Conservation (phyloP, 2,888 invertebrate genomes). For the Panopea generosa region DNA sequence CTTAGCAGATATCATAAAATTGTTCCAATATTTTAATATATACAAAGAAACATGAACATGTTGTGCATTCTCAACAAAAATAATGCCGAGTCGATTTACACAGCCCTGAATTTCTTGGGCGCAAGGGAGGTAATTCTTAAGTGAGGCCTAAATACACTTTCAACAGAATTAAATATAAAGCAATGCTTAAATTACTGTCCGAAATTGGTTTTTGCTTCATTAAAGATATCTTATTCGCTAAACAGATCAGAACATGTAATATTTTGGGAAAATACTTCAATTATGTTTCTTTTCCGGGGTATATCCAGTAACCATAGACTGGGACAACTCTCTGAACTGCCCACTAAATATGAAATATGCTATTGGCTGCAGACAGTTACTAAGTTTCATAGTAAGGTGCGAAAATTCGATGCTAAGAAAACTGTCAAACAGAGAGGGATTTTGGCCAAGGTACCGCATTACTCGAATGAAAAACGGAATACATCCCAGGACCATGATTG, state of each 20-base stretch:
- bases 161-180: too few species aligned
- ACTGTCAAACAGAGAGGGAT: constrained; percentile 17
- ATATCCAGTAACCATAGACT: constrained; percentile 11
- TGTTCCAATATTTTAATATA: too few species aligned
- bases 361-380: constrained; percentile 31
- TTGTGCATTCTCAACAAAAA: too few species aligned
- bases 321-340: constrained; percentile 24
- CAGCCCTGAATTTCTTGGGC: too few species aligned
- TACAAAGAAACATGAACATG: too few species aligned
- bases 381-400: constrained; percentile 33
- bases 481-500: constrained; percentile 18
- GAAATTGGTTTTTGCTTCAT: too few species aligned
- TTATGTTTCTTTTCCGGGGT: constrained; percentile 6
- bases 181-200: too few species aligned
- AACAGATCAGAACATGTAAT: not conserved
- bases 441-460: constrained; percentile 16
- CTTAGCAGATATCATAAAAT: too few species aligned
- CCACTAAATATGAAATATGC: constrained; percentile 30
- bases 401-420: constrained; percentile 43
- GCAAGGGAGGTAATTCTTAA: too few species aligned
- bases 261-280: not conserved
- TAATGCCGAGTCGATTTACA: too few species aligned
- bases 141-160: too few species aligned
- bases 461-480: constrained; percentile 34
- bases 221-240: too few species aligned